Evolutionary conservation across 2,888 invertebrate genomes (phyloP).

Genomic region (Nomada ruficornis): DNA sequence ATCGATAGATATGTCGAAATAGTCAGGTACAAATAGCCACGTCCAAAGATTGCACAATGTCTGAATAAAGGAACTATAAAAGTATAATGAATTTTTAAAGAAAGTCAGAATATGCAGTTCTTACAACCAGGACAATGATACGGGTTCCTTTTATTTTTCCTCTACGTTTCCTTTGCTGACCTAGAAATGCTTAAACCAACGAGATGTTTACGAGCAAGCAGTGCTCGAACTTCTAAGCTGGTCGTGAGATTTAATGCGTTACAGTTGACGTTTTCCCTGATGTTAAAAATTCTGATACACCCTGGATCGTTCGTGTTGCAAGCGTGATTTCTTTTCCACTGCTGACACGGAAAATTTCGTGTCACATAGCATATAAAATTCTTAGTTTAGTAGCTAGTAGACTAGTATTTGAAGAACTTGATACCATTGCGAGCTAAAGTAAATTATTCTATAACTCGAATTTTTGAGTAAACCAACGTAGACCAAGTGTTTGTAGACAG

Average conservation of each 20-base stretch:
- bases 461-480: too few relatives aligned
- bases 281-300: constrained; percentile 12
- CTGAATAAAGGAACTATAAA: too few relatives aligned
- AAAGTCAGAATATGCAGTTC: too few relatives aligned
- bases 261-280: not conserved
- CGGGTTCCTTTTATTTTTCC: not conserved
- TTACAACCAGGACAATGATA: not conserved
- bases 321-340: not conserved
- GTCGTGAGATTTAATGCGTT: constrained; percentile 6
- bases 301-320: not conserved
- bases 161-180: not conserved
- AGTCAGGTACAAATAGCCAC: too few relatives aligned
- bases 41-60: too few relatives aligned
- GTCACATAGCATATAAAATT: not conserved
- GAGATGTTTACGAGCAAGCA: constrained; percentile 18
- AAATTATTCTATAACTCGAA: too few relatives aligned
- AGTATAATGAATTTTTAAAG: too few relatives aligned
- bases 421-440: too few relatives aligned
- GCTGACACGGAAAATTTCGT: not conserved
- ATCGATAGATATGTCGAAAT: too few relatives aligned
- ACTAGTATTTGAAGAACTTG: too few relatives aligned
- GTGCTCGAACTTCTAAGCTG: constrained; percentile 10
- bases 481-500: too few relatives aligned
- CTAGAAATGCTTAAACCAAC: constrained; percentile 8
- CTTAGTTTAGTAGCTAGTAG: too few relatives aligned